Percentiles rank a stretch among this genome's conserved stretches.
phyloP scores from a whole-genome alignment of 2,113 vertebrate genomes.

The Otolemur garnettii region DNA sequence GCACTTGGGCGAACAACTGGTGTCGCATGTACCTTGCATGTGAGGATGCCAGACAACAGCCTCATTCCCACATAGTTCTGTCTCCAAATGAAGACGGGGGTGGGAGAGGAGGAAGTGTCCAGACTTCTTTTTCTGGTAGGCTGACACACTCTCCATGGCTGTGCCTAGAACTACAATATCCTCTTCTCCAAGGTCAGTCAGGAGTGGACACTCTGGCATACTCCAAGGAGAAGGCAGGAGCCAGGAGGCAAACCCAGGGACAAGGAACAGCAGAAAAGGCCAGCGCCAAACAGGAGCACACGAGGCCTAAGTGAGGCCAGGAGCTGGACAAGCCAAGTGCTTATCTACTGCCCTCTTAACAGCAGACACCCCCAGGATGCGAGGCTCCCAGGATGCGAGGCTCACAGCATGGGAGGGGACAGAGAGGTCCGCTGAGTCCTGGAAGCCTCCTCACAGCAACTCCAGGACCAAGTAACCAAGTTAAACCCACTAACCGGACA shows the following conservation, averaged over 20 bases:
- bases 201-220: not conserved
- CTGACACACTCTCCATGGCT: conserved; percentile 60
- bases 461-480: not conserved
- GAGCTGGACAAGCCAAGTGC: not conserved
- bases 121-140: not conserved
- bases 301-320: conserved; percentile 59
- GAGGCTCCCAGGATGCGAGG: too few relatives aligned
- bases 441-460: too few relatives aligned
- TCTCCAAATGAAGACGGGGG: rapidly evolving
- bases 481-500: not conserved
- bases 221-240: conserved; percentile 3
- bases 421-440: not conserved
- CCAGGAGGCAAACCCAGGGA: not conserved
- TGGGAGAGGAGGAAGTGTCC: rapidly evolving
- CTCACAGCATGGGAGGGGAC: not conserved
- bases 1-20: not conserved
- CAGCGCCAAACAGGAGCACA: conserved; percentile 68
- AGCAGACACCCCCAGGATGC: not conserved
- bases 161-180: not conserved
- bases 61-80: rapidly evolving
- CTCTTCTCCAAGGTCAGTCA: not conserved
- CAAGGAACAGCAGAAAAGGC: conserved; percentile 80
- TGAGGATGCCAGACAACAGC: not conserved
- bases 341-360: rapidly evolving
- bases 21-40: rapidly evolving